Base-by-base conservation (phyloP, 2,888 invertebrate genomes). In the Coleophora flavipennella region DNA sequence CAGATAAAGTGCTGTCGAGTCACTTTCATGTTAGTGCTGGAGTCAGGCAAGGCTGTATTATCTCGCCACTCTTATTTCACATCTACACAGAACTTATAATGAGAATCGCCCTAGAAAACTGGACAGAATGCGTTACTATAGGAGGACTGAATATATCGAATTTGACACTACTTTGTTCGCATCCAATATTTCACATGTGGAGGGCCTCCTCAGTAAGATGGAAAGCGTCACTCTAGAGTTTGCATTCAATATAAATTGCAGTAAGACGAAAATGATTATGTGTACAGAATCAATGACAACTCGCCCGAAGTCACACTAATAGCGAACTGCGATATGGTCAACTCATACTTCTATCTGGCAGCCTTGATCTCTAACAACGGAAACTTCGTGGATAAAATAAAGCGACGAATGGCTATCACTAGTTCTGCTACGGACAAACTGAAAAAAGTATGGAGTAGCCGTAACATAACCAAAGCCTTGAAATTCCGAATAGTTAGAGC, bases 41-140 rank as follows among this genome's bases (percentile, higher is more conserved):
- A 9, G 28, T 45, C 10, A 29, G 39, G n/a, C 39, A 45, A 28
- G 43, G 41, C n/a, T 44, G 42, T 14, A 42, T 45, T 20, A 32
- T 45, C 12, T 42, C 42, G 14, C 42, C 45, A 8, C 35, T 43
- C 2, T 34, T 43, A 1, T 48, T 48, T 28, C 45, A 45, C 28
- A 31, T 34, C n/a, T 43, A 44, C 12, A 48, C 42, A 8, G 44
- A 45, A 28, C 31, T 40, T 8, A 37, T 43, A 26, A 45, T 44
- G 41, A 35, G 44, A 10, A 44, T 44, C 4, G 25, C 38, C 8
- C 34, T 40, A 3, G 39, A 46, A 35, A 20, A 36, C 32, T 45
- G 36, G 36, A 35, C 33, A 1, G 39, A 33, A 31, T 33, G 42
- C 25, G 27, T 37, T 20, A 25, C 11, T 4, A 20, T 40, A 32